phyloP scores from a whole-genome alignment of 2,113 vertebrate species.

The Cottus gobio region DNA sequence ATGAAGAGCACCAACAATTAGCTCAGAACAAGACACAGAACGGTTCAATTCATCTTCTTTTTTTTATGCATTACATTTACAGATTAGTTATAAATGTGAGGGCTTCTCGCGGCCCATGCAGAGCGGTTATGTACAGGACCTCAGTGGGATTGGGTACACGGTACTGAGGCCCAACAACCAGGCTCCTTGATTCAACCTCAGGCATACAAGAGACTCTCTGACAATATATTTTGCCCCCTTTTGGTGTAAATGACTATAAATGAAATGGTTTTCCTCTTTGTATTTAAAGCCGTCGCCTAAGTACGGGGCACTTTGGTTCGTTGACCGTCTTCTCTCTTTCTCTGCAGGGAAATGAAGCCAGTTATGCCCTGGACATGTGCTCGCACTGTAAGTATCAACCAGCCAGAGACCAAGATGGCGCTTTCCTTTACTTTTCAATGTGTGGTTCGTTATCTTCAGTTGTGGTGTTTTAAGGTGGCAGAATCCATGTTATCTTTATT shows the following conservation, averaged over 20 bases:
- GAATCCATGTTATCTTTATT: not conserved
- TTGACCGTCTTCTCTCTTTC: constrained; percentile 40
- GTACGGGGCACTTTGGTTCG: not conserved
- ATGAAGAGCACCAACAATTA: constrained; percentile 34
- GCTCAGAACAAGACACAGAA: not conserved
- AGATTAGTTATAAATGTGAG: too few species aligned
- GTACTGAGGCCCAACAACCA: not conserved
- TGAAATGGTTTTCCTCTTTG: too few species aligned
- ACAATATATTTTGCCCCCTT: too few species aligned
- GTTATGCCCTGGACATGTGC: constrained; percentile 98
- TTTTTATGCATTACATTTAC: too few species aligned
- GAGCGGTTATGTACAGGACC: not conserved
- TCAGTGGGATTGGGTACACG: not conserved
- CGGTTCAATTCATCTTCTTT: not conserved
- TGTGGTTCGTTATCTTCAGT: not conserved
- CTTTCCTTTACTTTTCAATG: not conserved
- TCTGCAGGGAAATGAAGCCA: constrained; percentile 95
- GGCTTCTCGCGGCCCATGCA: not conserved
- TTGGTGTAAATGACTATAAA: too few species aligned
- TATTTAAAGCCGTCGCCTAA: too few species aligned
- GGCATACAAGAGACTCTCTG: too few species aligned
- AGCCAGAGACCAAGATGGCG: too few species aligned
- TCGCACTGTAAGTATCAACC: constrained; percentile 92
- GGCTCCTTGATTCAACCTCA: not conserved
- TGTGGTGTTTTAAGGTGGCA: not conserved